Evolutionary conservation across 2,888 invertebrate genomes (phyloP).

Genomic region (Crepidodera aurea): DNA sequence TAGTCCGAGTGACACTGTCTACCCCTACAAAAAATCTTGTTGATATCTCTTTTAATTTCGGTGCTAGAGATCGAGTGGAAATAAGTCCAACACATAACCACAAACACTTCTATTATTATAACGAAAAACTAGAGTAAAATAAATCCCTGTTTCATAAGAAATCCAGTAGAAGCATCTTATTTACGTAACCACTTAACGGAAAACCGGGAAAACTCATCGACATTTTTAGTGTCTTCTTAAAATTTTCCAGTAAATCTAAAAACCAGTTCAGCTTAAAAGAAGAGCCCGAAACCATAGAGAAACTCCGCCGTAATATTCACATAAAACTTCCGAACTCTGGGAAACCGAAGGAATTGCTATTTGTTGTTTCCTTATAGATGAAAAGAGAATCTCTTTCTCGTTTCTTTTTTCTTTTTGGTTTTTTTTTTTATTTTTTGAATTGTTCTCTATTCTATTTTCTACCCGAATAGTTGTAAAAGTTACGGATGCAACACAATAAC

Average conservation of each 20-base stretch:
- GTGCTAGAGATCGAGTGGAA: too few species aligned
- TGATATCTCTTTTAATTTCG: too few species aligned
- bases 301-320: conserved; percentile 14
- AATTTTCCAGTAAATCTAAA: conserved; percentile 13
- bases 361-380: conserved; percentile 23
- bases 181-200: too few species aligned
- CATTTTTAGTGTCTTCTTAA: neutral
- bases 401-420: conserved; percentile 2
- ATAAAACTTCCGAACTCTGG: conserved; percentile 12
- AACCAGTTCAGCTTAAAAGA: conserved; percentile 9
- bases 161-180: too few species aligned
- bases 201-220: too few species aligned
- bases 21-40: too few species aligned
- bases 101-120: too few species aligned
- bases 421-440: neutral
- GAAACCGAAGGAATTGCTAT: conserved; percentile 19
- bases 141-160: too few species aligned
- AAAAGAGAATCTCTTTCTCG: neutral
- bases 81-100: too few species aligned
- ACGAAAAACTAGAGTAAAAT: too few species aligned
- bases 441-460: neutral
- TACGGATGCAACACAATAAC: conserved; percentile 6
- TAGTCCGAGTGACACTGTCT: too few species aligned
- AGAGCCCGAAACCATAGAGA: conserved; percentile 4
- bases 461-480: conserved; percentile 3